A percentile compares a stretch with the other conserved stretches of the same genome.
Evolutionary conservation across 2,888 invertebrate genomes (phyloP).

Genomic region (Cephus nigrinus): DNA sequence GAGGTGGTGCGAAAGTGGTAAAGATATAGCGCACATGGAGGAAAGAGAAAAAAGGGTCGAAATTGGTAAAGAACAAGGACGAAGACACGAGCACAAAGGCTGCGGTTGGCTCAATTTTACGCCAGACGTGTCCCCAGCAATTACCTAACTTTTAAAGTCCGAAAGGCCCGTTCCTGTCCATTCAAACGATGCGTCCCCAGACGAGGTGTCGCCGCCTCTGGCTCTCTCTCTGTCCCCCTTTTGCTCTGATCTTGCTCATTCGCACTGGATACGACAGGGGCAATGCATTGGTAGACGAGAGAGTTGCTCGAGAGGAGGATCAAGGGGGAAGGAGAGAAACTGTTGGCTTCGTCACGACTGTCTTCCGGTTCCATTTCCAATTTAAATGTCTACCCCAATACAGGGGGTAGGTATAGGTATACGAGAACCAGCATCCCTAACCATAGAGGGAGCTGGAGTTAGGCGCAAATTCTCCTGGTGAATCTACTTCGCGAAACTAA

Average conservation of each 20-base stretch:
- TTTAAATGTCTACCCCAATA: background rate
- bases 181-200: constrained; percentile 19
- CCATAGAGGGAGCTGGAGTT: background rate
- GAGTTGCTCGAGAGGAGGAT: background rate
- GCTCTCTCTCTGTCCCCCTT: background rate
- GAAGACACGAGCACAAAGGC: constrained; percentile 60
- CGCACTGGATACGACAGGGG: background rate
- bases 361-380: background rate
- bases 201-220: background rate
- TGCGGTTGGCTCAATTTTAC: constrained; percentile 64
- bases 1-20: background rate
- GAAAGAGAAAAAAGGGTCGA: constrained; percentile 16
- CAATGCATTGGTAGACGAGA: background rate
- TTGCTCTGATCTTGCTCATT: background rate
- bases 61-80: constrained; percentile 23
- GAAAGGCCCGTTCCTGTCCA: constrained; percentile 42
- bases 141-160: constrained; percentile 63
- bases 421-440: background rate
- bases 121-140: constrained; percentile 63
- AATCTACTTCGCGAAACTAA: constrained; percentile 50
- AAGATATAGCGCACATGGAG: background rate
- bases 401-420: background rate
- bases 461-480: background rate
- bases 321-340: background rate
- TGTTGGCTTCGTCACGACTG: background rate